A percentile compares a stretch with the other conserved stretches of the same genome.
These are phyloP conservation scores for Mustelus asterias DNA, from an alignment of 2,113 vertebrate species.

Conservation along the genomic window DNA sequence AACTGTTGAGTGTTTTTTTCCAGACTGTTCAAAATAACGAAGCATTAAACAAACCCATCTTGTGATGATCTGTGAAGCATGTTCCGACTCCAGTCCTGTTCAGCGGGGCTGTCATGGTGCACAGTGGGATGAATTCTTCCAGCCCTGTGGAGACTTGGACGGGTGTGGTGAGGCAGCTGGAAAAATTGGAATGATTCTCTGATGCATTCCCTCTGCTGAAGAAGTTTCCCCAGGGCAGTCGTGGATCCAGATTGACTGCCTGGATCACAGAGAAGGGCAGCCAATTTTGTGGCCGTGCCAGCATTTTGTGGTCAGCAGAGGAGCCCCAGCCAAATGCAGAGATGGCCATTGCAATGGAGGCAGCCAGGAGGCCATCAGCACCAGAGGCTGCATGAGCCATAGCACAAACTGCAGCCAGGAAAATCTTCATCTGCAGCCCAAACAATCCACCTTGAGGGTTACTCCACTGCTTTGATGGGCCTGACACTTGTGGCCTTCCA, in stretches of 20 bases:
- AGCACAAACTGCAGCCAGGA: neutral
- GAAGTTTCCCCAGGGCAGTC: neutral
- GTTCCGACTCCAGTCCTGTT: neutral
- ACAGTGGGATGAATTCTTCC: neutral
- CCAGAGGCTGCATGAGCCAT: neutral
- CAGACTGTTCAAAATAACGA: slow-evolving; percentile 21
- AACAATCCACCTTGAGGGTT: too few relatives aligned
- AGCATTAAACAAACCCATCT: neutral
- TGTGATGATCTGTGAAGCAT: neutral
- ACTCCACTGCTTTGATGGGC: too few relatives aligned
- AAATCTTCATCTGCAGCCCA: neutral
- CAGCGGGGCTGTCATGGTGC: neutral
- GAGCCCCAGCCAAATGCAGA: neutral
- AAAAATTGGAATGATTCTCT: neutral
- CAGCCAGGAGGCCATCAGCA: neutral
- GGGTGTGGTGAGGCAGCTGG: neutral
- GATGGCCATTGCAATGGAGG: neutral
- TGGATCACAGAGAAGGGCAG: neutral
- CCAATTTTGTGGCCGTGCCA: neutral
- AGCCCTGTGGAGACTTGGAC: neutral
- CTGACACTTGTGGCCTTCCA: too few relatives aligned
- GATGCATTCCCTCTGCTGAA: neutral
- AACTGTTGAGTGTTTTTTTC: slow-evolving; percentile 5
- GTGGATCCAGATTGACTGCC: neutral
- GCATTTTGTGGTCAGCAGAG: neutral